Conservation (phyloP, 2,888 invertebrate species). For the Heteropelma amictum region DNA sequence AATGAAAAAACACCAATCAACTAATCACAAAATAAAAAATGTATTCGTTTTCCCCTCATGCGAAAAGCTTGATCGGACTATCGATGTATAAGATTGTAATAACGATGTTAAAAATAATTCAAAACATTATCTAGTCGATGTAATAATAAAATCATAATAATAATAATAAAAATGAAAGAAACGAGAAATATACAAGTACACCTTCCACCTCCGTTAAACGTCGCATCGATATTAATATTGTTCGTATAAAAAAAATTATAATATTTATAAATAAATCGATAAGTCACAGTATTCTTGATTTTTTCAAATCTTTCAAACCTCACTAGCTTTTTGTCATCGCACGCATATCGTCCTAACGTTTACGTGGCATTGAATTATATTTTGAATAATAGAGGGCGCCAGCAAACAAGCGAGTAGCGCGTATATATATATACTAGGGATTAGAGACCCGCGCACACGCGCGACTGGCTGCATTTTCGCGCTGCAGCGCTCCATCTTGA, state of each 20-base stretch:
- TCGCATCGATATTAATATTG: conserved; percentile 38
- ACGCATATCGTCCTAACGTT: too few relatives aligned
- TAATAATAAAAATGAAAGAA: conserved; percentile 13
- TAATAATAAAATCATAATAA: too few relatives aligned
- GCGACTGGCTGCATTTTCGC: too few relatives aligned
- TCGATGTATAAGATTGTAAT: conserved; percentile 55
- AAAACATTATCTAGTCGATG: conserved; percentile 55
- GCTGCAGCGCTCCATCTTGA: too few relatives aligned
- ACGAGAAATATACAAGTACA: background rate
- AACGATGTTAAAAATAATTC: conserved; percentile 55
- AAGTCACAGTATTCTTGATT: too few relatives aligned
- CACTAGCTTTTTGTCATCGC: too few relatives aligned
- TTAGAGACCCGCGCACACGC: too few relatives aligned
- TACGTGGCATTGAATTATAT: too few relatives aligned
- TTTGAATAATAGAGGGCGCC: too few relatives aligned
- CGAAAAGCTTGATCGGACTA: conserved; percentile 37
- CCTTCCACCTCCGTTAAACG: conserved; percentile 41
- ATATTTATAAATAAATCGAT: conserved; percentile 46
- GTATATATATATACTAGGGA: too few relatives aligned
- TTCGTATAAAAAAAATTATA: conserved; percentile 13
- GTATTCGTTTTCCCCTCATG: conserved; percentile 51
- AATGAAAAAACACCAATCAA: conserved; percentile 23
- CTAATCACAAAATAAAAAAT: conserved; percentile 43
- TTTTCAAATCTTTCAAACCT: too few relatives aligned
- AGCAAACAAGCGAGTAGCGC: too few relatives aligned